phyloP scores from a whole-genome alignment of 2,797 vertebrate genomes.

The Myotis findleyi region DNA sequence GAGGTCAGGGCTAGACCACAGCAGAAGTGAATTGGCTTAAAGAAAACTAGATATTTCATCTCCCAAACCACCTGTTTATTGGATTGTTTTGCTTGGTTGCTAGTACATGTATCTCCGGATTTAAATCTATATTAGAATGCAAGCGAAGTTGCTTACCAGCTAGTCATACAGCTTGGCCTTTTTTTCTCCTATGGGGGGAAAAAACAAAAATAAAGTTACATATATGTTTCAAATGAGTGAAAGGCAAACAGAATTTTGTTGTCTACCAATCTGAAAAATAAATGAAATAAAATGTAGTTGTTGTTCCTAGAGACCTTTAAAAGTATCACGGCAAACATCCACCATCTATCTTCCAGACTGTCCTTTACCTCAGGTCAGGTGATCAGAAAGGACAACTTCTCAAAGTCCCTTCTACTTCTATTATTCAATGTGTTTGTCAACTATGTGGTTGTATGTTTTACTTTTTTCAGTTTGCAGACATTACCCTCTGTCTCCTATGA shows the following conservation, averaged over 20 bases:
- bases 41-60: conserved; percentile 56
- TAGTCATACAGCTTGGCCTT: background rate
- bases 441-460: background rate
- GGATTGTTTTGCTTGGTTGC: conserved; percentile 52
- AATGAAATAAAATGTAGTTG: background rate
- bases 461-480: background rate
- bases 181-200: conserved; percentile 37
- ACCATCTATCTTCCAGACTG: background rate
- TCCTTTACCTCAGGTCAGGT: background rate
- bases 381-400: background rate
- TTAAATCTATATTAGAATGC: background rate
- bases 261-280: background rate
- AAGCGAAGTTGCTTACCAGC: background rate
- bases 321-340: background rate
- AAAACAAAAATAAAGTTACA: background rate
- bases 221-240: conserved; percentile 41
- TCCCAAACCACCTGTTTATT: conserved; percentile 52
- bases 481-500: background rate
- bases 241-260: conserved; percentile 36
- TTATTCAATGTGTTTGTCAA: background rate
- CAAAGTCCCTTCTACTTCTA: background rate
- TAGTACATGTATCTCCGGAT: conserved; percentile 28
- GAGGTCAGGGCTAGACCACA: conserved; percentile 63
- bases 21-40: conserved; percentile 43
- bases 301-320: background rate